These are phyloP conservation scores for Lophura nycthemera DNA, from an alignment of 2,113 vertebrate species.

Conservation along the genomic window DNA sequence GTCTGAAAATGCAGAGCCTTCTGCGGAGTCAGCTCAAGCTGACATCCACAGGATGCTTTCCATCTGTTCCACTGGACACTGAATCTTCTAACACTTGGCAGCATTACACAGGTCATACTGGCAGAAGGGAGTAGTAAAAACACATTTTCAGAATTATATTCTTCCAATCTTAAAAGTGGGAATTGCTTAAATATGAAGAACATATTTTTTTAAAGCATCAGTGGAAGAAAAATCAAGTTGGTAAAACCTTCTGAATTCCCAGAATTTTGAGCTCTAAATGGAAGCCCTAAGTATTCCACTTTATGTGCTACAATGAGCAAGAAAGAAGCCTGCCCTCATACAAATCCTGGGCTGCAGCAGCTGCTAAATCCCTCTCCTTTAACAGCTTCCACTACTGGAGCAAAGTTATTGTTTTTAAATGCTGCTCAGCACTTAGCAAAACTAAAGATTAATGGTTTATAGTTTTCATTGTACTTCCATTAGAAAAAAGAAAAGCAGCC, in stretches of 20 bases:
- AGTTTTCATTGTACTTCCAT: constrained; percentile 67
- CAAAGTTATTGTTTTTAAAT: constrained; percentile 73
- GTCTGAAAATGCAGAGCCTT: not conserved
- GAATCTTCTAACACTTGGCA: not conserved
- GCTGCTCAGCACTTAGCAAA: constrained; percentile 65
- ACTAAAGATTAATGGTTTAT: constrained; percentile 76
- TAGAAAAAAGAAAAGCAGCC: constrained; percentile 59
- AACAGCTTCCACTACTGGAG: constrained; percentile 51
- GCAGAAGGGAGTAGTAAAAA: not conserved
- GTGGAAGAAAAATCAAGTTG: not conserved
- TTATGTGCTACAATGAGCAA: not conserved
- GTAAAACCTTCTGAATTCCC: not conserved
- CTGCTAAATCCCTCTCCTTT: constrained; percentile 61
- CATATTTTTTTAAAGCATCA: not conserved
- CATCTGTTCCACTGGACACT: not conserved
- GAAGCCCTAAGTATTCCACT: not conserved
- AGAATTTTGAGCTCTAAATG: not conserved
- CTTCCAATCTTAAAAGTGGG: not conserved
- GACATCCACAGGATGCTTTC: not conserved
- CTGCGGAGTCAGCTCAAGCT: not conserved
- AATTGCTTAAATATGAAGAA: not conserved
- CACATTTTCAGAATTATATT: not conserved
- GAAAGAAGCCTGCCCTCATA: not conserved
- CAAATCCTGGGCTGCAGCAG: not conserved
- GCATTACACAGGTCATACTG: not conserved